Percentiles rank a stretch among this genome's conserved stretches.
Evolutionary conservation across 2,888 invertebrate genomes (phyloP).

Genomic region (Branchellion lobata): DNA sequence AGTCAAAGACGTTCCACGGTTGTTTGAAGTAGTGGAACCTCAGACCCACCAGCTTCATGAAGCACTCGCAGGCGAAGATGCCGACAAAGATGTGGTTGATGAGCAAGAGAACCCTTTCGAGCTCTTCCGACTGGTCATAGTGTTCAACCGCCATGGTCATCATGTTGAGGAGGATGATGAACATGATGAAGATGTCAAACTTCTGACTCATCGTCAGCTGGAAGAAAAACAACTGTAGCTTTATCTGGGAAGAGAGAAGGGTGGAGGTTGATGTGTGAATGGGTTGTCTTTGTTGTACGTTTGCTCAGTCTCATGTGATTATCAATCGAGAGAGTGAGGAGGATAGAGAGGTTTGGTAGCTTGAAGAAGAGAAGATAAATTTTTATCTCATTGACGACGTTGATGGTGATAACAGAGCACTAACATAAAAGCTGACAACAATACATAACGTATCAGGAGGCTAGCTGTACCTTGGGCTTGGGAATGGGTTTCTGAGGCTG

Average conservation of each 20-base stretch:
- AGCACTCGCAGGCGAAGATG: conserved; percentile 96
- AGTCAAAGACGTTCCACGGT: conserved; percentile 99
- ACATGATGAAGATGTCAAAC: conserved; percentile 99
- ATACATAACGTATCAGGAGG: too few relatives aligned
- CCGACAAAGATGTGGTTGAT: conserved; percentile 96
- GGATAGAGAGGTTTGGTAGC: neutral
- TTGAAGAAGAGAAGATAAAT: neutral
- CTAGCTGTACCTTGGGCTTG: conserved; percentile 78
- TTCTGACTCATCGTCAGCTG: conserved; percentile 96
- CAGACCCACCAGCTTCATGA: conserved; percentile 95
- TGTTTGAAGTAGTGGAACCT: conserved; percentile 98
- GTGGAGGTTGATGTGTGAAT: too few relatives aligned
- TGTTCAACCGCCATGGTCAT: conserved; percentile 97
- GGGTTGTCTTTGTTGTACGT: neutral
- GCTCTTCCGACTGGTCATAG: conserved; percentile 76
- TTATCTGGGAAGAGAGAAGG: conserved; percentile 71
- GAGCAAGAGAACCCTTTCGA: conserved; percentile 74
- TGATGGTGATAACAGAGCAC: too few relatives aligned
- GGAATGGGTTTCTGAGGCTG: conserved; percentile 97
- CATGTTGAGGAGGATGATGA: conserved; percentile 97
- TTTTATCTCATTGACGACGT: too few relatives aligned
- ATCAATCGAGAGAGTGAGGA: too few relatives aligned
- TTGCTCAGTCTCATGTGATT: neutral
- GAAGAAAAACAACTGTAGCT: conserved; percentile 91
- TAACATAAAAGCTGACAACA: too few relatives aligned